Percentiles rank a stretch among this genome's conserved stretches.
These are phyloP conservation scores for Hedya salicella DNA, from an alignment of 2,888 invertebrate genomes.

Conservation along the genomic window DNA sequence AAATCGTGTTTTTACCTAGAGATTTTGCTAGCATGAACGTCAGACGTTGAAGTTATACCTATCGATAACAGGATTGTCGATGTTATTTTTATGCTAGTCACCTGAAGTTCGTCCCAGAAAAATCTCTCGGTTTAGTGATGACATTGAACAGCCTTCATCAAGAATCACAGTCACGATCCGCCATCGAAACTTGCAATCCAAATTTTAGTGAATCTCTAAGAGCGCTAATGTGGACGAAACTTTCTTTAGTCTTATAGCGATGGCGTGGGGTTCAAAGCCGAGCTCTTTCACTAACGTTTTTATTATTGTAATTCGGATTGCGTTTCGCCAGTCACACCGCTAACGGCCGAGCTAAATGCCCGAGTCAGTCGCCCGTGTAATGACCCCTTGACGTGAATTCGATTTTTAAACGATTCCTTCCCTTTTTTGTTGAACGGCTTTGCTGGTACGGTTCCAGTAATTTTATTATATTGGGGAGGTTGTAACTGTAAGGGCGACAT, in stretches of 20 bases:
- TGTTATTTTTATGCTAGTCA: too few species aligned
- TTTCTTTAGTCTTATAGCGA: neutral
- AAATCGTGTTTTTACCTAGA: too few species aligned
- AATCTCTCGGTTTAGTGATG: too few species aligned
- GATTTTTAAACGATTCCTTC: conserved; percentile 33
- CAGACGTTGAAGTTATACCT: too few species aligned
- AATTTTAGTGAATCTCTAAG: conserved; percentile 19
- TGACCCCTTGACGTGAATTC: conserved; percentile 40
- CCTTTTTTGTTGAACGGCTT: conserved; percentile 16
- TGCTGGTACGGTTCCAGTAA: neutral
- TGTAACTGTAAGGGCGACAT: too few species aligned
- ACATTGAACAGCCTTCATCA: conserved; percentile 1
- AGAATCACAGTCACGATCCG: conserved; percentile 20
- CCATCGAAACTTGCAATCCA: conserved; percentile 23
- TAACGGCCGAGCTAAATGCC: conserved; percentile 38
- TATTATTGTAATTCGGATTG: conserved; percentile 42
- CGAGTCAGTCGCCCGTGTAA: conserved; percentile 38
- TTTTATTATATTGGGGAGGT: conserved; percentile 9
- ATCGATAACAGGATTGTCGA: too few species aligned
- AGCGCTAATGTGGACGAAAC: conserved; percentile 16
- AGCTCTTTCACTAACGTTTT: conserved; percentile 38
- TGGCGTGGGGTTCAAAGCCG: neutral
- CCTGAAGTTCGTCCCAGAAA: too few species aligned
- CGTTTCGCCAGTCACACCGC: conserved; percentile 41
- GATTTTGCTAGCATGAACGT: too few species aligned